phyloP scores from a whole-genome alignment of 1,140 invertebrate species.

The Mizuhopecten yessoensis region DNA sequence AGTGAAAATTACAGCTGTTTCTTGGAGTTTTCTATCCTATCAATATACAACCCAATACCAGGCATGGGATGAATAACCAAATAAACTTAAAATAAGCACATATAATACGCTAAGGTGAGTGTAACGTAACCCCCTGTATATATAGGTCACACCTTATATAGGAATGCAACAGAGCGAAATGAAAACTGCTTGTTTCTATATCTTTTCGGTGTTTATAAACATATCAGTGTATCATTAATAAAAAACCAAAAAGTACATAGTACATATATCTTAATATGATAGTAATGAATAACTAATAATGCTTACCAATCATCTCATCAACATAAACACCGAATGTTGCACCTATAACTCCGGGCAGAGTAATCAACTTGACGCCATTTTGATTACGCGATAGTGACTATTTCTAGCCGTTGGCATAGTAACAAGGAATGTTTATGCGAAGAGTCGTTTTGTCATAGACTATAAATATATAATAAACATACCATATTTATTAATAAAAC shows the following conservation, averaged over 20 bases:
- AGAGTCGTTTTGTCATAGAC: background rate
- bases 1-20: background rate
- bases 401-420: conserved; percentile 56
- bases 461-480: background rate
- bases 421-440: conserved; percentile 45
- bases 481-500: background rate
- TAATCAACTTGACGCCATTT: conserved; percentile 50
- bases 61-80: background rate
- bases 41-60: background rate
- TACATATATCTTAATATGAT: background rate
- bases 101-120: background rate
- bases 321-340: background rate
- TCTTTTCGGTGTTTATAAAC: conserved; percentile 3
- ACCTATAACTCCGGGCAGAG: conserved; percentile 41
- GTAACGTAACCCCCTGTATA: background rate
- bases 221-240: background rate
- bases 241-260: background rate
- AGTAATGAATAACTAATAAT: background rate
- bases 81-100: background rate
- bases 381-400: conserved; percentile 54
- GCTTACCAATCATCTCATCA: background rate
- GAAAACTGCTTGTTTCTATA: conserved; percentile 31
- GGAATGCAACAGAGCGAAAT: conserved; percentile 8
- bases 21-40: background rate
- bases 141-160: conserved; percentile 28